phyloP scores from a whole-genome alignment of 2,113 vertebrate species.

The Himantopus leucocephalus region DNA sequence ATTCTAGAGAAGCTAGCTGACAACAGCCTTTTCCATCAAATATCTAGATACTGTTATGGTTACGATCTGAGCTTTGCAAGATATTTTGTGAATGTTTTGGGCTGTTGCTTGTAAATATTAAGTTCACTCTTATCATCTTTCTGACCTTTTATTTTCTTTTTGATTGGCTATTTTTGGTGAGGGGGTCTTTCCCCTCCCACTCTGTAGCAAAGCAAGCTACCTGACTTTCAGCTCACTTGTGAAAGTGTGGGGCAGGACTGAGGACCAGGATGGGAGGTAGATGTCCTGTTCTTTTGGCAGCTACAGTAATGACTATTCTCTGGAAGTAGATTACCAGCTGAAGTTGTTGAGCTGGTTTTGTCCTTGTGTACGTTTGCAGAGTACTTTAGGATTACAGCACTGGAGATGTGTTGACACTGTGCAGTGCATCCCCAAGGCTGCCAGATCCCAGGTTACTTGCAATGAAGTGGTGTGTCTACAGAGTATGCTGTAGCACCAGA shows the following conservation, averaged over 20 bases:
- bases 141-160: not conserved
- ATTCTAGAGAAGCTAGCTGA: not conserved
- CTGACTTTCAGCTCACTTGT: not conserved
- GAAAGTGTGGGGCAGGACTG: not conserved
- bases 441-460: not conserved
- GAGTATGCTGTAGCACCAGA: accelerated
- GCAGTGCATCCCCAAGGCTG: not conserved
- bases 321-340: not conserved
- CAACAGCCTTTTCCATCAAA: not conserved
- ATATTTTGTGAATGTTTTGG: not conserved
- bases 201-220: not conserved
- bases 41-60: conserved; percentile 19
- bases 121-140: not conserved
- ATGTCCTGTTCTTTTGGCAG: not conserved
- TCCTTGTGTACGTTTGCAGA: not conserved
- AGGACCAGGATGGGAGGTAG: not conserved
- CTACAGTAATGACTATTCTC: not conserved
- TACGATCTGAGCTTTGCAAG: not conserved
- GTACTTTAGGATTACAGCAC: not conserved
- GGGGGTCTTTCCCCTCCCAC: not conserved
- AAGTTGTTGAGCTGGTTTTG: not conserved
- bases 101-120: not conserved
- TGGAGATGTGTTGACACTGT: not conserved
- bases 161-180: not conserved
- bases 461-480: not conserved